These are phyloP conservation scores for Anarrhichthys ocellatus DNA, from an alignment of 2,113 vertebrate genomes.

Conservation along the genomic window DNA sequence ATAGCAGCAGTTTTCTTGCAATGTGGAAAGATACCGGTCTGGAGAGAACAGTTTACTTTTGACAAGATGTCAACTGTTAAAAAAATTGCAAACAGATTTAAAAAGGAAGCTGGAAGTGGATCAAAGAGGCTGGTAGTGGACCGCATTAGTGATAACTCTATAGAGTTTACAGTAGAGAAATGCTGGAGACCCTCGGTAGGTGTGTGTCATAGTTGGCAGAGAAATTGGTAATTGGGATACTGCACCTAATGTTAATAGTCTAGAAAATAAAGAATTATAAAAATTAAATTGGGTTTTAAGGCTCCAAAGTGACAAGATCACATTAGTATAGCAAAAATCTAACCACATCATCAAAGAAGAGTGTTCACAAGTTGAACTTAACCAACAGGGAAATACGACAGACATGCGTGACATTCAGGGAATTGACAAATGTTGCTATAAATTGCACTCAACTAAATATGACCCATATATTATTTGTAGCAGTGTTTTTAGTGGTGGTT, in stretches of 20 bases:
- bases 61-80: neutral
- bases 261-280: neutral
- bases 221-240: neutral
- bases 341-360: neutral
- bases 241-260: too few species aligned
- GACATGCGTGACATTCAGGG: neutral
- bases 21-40: neutral
- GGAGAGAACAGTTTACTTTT: neutral
- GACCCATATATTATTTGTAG: neutral
- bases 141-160: too few species aligned
- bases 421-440: neutral
- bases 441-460: neutral
- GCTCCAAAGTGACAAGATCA: neutral
- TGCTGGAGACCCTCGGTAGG: too few species aligned
- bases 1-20: neutral
- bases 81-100: neutral
- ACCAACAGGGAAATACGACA: neutral
- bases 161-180: too few species aligned
- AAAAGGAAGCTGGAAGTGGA: neutral
- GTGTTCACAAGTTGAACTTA: neutral
- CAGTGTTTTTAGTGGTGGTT: neutral
- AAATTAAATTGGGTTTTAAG: neutral
- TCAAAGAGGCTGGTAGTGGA: too few species aligned
- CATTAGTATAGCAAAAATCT: neutral
- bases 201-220: neutral